phyloP scores from a whole-genome alignment of 2,888 invertebrate genomes.

The Nymphalis c-album region DNA sequence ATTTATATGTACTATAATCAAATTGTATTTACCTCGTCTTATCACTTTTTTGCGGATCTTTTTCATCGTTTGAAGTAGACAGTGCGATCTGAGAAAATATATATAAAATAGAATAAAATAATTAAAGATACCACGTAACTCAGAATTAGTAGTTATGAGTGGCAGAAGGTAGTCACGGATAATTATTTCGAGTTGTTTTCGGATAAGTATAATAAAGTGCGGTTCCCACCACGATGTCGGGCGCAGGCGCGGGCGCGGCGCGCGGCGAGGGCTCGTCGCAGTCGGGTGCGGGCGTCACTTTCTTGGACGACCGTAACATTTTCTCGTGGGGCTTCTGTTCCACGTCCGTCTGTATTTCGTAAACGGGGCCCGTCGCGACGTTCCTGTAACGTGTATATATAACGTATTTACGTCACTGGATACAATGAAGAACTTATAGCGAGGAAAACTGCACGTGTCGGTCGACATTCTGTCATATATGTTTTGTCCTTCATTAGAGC shows the following conservation, averaged over 20 bases:
- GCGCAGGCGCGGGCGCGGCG: constrained; percentile 35
- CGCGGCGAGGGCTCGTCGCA: constrained; percentile 36
- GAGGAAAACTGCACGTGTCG: too few species aligned
- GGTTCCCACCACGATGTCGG: constrained; percentile 64
- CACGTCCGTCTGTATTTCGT: constrained; percentile 56
- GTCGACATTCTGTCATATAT: too few species aligned
- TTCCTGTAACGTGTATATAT: constrained; percentile 41
- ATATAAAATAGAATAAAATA: too few species aligned
- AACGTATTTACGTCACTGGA: background rate
- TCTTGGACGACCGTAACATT: constrained; percentile 48
- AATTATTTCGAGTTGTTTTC: too few species aligned
- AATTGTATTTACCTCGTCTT: constrained; percentile 35
- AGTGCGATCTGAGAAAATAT: constrained; percentile 57
- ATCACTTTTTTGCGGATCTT: constrained; percentile 43
- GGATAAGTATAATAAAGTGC: too few species aligned
- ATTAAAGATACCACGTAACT: too few species aligned
- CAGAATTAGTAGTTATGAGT: too few species aligned
- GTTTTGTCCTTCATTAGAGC: too few species aligned
- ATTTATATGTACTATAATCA: too few species aligned
- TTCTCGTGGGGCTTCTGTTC: constrained; percentile 47
- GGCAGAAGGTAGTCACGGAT: too few species aligned
- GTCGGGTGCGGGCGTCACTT: constrained; percentile 40
- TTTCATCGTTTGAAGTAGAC: constrained; percentile 54
- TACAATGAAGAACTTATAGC: background rate
- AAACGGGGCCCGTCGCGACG: constrained; percentile 59